phyloP scores from a whole-genome alignment of 2,797 vertebrate species.

The Mormyrus proboscirostris region DNA sequence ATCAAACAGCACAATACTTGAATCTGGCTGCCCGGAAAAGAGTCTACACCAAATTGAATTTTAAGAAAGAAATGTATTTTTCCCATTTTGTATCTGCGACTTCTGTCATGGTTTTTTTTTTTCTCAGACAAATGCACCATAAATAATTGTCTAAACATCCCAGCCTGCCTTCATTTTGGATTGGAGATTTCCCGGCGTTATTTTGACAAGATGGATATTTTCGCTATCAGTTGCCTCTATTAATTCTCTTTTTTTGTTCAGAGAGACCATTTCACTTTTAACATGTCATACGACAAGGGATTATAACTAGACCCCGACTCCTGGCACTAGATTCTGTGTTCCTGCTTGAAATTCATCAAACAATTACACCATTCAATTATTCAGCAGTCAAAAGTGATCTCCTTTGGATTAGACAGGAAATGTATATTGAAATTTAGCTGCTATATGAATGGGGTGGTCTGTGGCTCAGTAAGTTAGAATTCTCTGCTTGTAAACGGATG shows the following conservation, averaged over 20 bases:
- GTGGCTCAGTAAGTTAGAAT: not conserved
- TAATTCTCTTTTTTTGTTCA: conserved; percentile 5
- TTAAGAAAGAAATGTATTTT: not conserved
- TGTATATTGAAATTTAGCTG: not conserved
- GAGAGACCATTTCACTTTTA: conserved; percentile 13
- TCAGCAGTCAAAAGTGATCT: not conserved
- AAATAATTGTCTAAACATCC: conserved; percentile 47
- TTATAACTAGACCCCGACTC: conserved; percentile 19
- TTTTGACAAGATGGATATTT: conserved; percentile 32
- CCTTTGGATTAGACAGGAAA: not conserved
- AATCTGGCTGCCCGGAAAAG: not conserved
- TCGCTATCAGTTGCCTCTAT: conserved; percentile 8
- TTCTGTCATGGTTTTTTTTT: conserved; percentile 28
- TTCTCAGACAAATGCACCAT: conserved; percentile 32
- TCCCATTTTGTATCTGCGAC: not conserved
- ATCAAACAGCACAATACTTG: not conserved
- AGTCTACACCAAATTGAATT: not conserved
- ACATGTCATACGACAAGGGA: conserved; percentile 29
- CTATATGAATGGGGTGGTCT: not conserved
- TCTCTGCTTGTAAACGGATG: not conserved
- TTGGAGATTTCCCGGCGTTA: conserved; percentile 20
- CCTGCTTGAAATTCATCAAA: conserved; percentile 16
- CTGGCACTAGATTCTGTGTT: conserved; percentile 14
- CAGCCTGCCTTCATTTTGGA: conserved; percentile 30
- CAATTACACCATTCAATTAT: conserved; percentile 15